Evolutionary conservation across 2,113 vertebrate species (phyloP).

Genomic region (Furnarius figulus): DNA sequence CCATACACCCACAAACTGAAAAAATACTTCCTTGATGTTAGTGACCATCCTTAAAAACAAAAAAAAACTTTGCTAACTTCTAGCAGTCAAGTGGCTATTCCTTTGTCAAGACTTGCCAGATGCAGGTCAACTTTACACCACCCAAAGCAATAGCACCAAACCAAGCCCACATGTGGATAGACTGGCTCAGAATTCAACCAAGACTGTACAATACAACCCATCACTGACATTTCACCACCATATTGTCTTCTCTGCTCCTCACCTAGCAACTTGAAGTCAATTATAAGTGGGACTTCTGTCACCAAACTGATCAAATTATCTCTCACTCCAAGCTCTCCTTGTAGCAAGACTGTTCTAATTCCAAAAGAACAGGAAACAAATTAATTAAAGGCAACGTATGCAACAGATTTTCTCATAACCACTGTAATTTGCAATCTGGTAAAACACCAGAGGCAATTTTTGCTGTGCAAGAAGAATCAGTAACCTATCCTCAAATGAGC

Average conservation of each 20-base stretch:
- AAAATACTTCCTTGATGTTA: not conserved
- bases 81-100: not conserved
- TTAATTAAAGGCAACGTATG: not conserved
- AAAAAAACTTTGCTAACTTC: not conserved
- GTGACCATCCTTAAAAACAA: not conserved
- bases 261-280: not conserved
- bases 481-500: not conserved
- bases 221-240: not conserved
- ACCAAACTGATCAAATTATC: not conserved
- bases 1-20: not conserved
- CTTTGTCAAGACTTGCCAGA: not conserved
- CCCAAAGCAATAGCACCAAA: not conserved
- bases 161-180: fast-evolving
- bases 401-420: not conserved
- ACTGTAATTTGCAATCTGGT: not conserved
- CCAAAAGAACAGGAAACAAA: not conserved
- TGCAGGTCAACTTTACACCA: not conserved
- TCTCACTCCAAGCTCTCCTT: not conserved
- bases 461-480: not conserved
- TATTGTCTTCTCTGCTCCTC: not conserved
- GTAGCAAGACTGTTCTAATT: not conserved
- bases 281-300: not conserved
- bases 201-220: not conserved
- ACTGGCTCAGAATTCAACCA: not conserved
- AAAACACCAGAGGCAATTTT: not conserved